Conservation (phyloP, 2,113 vertebrate genomes). For the Periophthalmus modestus region DNA sequence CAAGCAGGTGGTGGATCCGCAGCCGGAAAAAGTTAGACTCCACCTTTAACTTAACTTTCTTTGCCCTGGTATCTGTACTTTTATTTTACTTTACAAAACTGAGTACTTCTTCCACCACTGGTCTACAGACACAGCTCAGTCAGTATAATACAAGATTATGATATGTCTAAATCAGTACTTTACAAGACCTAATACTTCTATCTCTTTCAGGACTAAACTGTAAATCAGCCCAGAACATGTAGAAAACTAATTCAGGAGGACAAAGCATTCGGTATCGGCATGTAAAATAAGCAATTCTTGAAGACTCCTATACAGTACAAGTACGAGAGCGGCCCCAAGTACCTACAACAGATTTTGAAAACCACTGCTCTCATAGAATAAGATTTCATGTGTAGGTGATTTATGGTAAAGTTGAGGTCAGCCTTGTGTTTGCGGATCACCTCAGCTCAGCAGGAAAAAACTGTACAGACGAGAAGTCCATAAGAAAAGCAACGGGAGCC, state of each 20-base stretch:
- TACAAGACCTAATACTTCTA: no score
- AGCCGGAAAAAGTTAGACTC: background rate
- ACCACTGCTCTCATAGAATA: constrained; percentile 11
- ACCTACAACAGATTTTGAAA: no score
- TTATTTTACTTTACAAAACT: no score
- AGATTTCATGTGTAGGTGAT: background rate
- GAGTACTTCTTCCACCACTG: no score
- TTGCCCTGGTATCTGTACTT: no score
- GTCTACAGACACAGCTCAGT: no score
- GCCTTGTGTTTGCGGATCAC: background rate
- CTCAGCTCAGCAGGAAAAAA: background rate
- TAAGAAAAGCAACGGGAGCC: constrained; percentile 1
- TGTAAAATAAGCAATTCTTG: background rate
- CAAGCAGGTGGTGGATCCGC: no score
- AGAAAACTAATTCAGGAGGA: background rate
- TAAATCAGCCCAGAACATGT: no score
- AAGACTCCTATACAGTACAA: background rate
- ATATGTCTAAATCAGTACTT: no score
- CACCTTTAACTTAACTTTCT: background rate
- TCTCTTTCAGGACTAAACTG: no score
- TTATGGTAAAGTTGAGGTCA: background rate
- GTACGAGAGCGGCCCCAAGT: background rate
- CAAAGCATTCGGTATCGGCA: background rate
- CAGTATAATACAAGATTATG: no score
- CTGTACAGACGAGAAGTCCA: background rate